Conservation (phyloP, 2,797 vertebrate species). For the Amazona finschi region DNA sequence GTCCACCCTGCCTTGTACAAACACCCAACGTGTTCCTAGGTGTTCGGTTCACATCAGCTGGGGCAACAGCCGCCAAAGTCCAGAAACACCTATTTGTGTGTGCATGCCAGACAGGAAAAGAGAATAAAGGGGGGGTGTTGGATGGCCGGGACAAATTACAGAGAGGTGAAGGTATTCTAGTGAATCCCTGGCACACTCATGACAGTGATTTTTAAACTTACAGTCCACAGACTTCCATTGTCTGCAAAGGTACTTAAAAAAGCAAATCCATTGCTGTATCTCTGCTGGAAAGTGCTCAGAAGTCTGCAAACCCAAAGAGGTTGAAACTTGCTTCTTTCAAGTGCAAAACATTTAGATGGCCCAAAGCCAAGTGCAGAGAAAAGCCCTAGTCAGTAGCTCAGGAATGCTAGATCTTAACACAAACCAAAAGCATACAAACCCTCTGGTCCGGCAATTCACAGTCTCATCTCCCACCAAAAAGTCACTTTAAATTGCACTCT, state of each 20-base stretch:
- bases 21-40: background rate
- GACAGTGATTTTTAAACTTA: background rate
- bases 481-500: background rate
- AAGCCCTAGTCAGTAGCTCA: constrained; percentile 23
- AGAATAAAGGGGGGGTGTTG: background rate
- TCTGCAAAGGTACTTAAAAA: background rate
- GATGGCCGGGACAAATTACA: background rate
- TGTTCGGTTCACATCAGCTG: background rate
- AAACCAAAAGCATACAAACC: constrained; percentile 19
- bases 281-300: background rate
- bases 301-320: background rate
- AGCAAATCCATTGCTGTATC: background rate
- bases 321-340: constrained; percentile 40
- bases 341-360: constrained; percentile 24
- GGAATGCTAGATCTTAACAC: constrained; percentile 44
- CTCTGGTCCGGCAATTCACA: background rate
- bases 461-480: background rate
- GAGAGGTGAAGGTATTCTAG: background rate
- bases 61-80: background rate
- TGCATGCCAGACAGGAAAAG: background rate
- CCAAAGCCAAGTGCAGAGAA: constrained; percentile 27
- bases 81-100: background rate
- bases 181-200: background rate
- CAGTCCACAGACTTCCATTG: background rate
- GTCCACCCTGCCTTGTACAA: background rate